Percentiles rank a stretch among this genome's conserved stretches.
Conservation (phyloP, 2,888 invertebrate species). For the Pseudococcus jackbeardsleyi region DNA sequence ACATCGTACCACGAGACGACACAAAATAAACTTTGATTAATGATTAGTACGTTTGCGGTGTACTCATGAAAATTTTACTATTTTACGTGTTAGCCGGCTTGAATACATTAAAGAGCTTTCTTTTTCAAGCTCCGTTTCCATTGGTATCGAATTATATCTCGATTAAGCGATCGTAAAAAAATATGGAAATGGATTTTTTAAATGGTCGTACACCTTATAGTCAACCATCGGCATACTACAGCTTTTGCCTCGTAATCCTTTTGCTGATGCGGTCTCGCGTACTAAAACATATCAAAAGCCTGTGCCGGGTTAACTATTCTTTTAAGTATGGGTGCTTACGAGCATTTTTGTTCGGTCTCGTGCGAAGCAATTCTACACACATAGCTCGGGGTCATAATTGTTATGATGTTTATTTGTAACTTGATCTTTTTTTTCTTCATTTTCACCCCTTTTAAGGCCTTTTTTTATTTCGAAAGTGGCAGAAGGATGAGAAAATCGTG, state of each 20-base stretch:
- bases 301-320: background rate
- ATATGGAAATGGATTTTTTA: conserved; percentile 19
- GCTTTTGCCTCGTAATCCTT: background rate
- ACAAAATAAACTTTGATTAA: conserved; percentile 51
- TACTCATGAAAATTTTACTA: conserved; percentile 23
- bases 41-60: conserved; percentile 48
- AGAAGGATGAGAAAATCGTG: too few relatives aligned
- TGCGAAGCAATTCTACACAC: background rate
- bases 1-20: background rate
- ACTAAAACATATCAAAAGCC: background rate
- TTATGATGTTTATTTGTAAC: background rate
- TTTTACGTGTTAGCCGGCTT: conserved; percentile 1
- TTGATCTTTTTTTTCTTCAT: too few relatives aligned
- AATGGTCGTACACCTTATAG: background rate
- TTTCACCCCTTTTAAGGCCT: too few relatives aligned
- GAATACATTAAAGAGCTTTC: conserved; percentile 4
- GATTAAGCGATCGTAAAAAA: conserved; percentile 25
- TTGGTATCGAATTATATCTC: conserved; percentile 17
- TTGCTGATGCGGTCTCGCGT: background rate
- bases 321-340: background rate
- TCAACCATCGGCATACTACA: background rate
- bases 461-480: too few relatives aligned
- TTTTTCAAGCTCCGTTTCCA: conserved; percentile 31
- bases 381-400: background rate
- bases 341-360: conserved; percentile 12